Evolutionary conservation across 2,797 vertebrate species (phyloP).

Genomic region (Falco naumanni): DNA sequence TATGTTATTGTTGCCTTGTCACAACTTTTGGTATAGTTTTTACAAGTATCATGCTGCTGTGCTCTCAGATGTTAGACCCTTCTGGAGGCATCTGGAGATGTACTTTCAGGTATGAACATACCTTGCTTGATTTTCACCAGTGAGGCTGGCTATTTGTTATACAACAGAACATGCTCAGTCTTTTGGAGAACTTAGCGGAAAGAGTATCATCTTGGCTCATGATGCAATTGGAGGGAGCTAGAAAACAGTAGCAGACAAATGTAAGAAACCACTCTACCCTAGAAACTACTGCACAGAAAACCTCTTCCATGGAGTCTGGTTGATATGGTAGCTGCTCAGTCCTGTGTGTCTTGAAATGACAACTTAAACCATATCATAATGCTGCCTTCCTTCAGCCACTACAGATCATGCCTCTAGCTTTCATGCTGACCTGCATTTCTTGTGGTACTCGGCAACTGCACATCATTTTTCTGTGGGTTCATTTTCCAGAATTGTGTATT

Average conservation of each 20-base stretch:
- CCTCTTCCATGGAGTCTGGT: background rate
- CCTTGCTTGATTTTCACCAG: background rate
- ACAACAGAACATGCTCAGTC: background rate
- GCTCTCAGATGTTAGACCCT: background rate
- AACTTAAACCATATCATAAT: background rate
- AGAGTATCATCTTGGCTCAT: background rate
- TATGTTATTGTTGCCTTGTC: background rate
- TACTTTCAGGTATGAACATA: background rate
- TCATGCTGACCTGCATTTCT: background rate
- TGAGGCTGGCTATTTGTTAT: background rate
- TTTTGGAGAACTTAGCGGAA: background rate
- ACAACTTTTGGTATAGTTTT: background rate
- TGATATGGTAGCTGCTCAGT: background rate
- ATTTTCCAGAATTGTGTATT: background rate
- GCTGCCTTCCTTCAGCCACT: background rate
- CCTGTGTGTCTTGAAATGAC: background rate
- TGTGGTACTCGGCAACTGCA: background rate
- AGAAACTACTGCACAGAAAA: background rate
- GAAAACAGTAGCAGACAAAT: background rate
- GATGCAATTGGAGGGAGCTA: background rate
- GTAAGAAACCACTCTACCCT: background rate
- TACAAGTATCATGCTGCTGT: background rate
- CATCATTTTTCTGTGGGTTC: background rate
- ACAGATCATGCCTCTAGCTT: background rate
- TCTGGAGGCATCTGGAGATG: background rate